Evolutionary conservation across 2,113 vertebrate species (phyloP).

Genomic region (Takifugu bimaculatus): DNA sequence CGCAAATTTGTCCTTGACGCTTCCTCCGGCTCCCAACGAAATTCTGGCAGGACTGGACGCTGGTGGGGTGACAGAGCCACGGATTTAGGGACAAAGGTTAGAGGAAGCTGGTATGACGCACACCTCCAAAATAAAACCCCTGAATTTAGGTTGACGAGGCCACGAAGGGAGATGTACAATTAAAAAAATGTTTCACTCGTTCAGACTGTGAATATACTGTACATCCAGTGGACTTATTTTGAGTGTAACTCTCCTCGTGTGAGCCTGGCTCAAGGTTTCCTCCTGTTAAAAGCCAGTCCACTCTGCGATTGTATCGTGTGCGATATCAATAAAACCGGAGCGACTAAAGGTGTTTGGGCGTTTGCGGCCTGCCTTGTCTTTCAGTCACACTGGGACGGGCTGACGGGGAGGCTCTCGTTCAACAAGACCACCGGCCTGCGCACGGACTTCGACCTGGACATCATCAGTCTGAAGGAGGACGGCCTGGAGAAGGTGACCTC

Average conservation of each 20-base stretch:
- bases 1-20: constrained; percentile 58
- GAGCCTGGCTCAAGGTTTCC: no score
- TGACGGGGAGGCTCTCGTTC: constrained; percentile 94
- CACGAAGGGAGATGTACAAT: no score
- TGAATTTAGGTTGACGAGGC: no score
- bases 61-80: constrained; percentile 19
- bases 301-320: no score
- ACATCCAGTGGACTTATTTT: no score
- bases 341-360: neutral
- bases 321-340: no score
- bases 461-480: constrained; percentile 94
- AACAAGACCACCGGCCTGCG: constrained; percentile 93
- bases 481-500: constrained; percentile 90
- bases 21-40: constrained; percentile 38
- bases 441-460: constrained; percentile 97
- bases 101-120: no score
- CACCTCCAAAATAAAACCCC: no score
- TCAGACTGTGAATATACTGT: no score
- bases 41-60: constrained; percentile 22
- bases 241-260: no score
- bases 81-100: constrained; percentile 4
- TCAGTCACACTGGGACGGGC: constrained; percentile 97
- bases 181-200: no score
- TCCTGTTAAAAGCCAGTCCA: no score
- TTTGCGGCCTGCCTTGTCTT: constrained; percentile 22